Conservation (phyloP, 2,797 vertebrate species). For the Eutrigla gurnardus region DNA sequence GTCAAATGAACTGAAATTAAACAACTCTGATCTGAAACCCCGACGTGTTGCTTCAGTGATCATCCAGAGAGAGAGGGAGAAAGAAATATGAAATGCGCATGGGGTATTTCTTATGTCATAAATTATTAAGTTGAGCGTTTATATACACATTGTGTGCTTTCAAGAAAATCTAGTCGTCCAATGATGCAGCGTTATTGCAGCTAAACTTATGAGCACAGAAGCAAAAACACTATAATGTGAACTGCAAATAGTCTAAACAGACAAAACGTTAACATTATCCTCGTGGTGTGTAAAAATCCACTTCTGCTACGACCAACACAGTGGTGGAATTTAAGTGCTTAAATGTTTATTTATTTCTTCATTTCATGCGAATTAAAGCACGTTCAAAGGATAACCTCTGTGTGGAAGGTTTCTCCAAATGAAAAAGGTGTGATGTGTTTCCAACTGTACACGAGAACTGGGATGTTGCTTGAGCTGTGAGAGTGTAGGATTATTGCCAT, state of each 20-base stretch:
- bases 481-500: slow-evolving; percentile 43
- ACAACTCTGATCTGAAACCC: slow-evolving; percentile 8
- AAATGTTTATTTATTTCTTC: slow-evolving; percentile 31
- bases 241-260: slow-evolving; percentile 9
- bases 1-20: slow-evolving; percentile 41
- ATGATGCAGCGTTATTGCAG: background rate
- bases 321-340: slow-evolving; percentile 16
- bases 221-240: slow-evolving; percentile 13
- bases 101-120: background rate
- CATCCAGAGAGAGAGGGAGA: background rate
- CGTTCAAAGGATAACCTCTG: slow-evolving; percentile 41
- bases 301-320: slow-evolving; percentile 29
- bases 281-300: background rate
- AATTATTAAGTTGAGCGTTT: background rate
- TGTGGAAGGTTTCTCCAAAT: slow-evolving; percentile 41
- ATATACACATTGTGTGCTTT: slow-evolving; percentile 10
- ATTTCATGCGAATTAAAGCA: slow-evolving; percentile 40
- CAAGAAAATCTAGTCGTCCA: background rate
- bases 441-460: slow-evolving; percentile 56
- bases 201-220: slow-evolving; percentile 7
- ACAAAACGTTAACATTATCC: slow-evolving; percentile 2
- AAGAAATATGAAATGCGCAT: slow-evolving; percentile 1
- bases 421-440: slow-evolving; percentile 51
- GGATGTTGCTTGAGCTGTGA: slow-evolving; percentile 49
- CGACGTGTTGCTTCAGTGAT: slow-evolving; percentile 19